phyloP scores from a whole-genome alignment of 64 coral and sea anemone genomes.

The Stichodactyla mertensii region DNA sequence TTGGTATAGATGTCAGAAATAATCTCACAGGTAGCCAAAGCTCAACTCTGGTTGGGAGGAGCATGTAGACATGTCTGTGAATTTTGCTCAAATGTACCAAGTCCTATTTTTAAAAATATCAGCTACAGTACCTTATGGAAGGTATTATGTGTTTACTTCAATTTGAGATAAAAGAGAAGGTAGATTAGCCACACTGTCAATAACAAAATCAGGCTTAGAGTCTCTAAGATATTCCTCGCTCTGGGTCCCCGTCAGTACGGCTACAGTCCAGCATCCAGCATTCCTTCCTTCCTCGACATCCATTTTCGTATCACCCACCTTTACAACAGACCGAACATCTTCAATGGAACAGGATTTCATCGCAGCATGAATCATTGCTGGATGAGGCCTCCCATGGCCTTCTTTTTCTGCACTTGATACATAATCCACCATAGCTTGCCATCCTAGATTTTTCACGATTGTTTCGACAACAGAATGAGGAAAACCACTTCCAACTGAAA shows the following conservation, averaged over 20 bases:
- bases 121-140: neutral
- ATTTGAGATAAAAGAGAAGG: conserved; percentile 40
- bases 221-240: conserved; percentile 30
- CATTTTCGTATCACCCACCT: conserved; percentile 82
- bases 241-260: conserved; percentile 92
- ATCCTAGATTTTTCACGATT: conserved; percentile 53
- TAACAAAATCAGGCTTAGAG: conserved; percentile 79
- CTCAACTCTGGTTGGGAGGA: too few species aligned
- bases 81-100: too few species aligned
- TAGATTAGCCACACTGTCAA: conserved; percentile 64
- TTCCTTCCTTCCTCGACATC: conserved; percentile 91
- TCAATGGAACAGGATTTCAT: conserved; percentile 58
- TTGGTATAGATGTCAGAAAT: too few species aligned
- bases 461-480: conserved; percentile 82
- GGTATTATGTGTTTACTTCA: neutral
- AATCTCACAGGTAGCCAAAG: too few species aligned
- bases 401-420: conserved; percentile 82
- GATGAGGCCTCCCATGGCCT: conserved; percentile 84
- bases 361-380: conserved; percentile 86
- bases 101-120: too few species aligned
- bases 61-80: too few species aligned
- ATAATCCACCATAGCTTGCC: conserved; percentile 68
- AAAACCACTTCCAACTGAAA: conserved; percentile 93
- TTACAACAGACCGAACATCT: conserved; percentile 54
- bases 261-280: conserved; percentile 90